phyloP scores from a whole-genome alignment of 2,797 vertebrate genomes.

The Serranus cabrilla region DNA sequence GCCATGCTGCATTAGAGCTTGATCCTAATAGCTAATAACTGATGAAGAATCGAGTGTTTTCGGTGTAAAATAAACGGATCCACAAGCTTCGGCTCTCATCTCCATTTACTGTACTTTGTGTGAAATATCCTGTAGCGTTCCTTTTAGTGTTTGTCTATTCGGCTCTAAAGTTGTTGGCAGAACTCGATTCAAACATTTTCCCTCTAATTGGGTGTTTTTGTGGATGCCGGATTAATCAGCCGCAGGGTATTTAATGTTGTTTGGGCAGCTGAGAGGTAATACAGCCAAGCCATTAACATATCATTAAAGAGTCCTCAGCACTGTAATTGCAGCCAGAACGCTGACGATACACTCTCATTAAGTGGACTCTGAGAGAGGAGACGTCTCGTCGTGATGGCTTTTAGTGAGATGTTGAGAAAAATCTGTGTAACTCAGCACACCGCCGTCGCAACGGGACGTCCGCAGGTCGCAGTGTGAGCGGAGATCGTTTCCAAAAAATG shows the following conservation, averaged over 20 bases:
- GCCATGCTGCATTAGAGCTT: slow-evolving; percentile 3
- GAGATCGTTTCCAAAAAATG: slow-evolving; percentile 50
- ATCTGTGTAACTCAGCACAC: slow-evolving; percentile 73
- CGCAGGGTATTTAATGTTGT: slow-evolving; percentile 83
- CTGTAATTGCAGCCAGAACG: slow-evolving; percentile 79
- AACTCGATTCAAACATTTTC: slow-evolving; percentile 69
- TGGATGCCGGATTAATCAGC: slow-evolving; percentile 79
- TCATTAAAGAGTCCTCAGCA: slow-evolving; percentile 83
- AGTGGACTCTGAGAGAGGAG: slow-evolving; percentile 70
- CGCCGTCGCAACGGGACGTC: slow-evolving; percentile 58
- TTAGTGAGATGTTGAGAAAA: slow-evolving; percentile 63
- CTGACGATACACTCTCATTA: slow-evolving; percentile 81
- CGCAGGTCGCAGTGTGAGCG: slow-evolving; percentile 55
- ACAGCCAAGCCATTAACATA: slow-evolving; percentile 84
- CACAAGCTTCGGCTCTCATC: slow-evolving; percentile 13
- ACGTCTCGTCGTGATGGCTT: slow-evolving; percentile 68
- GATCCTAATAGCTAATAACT: background rate
- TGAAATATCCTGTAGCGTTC: slow-evolving; percentile 9
- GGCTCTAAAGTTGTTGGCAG: slow-evolving; percentile 60
- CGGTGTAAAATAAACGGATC: slow-evolving; percentile 26
- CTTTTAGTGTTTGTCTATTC: slow-evolving; percentile 39
- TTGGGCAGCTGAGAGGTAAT: slow-evolving; percentile 84
- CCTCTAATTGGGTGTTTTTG: slow-evolving; percentile 80
- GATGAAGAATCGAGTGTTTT: slow-evolving; percentile 1
- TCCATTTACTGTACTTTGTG: slow-evolving; percentile 19